A percentile compares a stretch with the other conserved stretches of the same genome.
Evolutionary conservation across 2,797 vertebrate genomes (phyloP).

Genomic region (Sebastes steindachneri): DNA sequence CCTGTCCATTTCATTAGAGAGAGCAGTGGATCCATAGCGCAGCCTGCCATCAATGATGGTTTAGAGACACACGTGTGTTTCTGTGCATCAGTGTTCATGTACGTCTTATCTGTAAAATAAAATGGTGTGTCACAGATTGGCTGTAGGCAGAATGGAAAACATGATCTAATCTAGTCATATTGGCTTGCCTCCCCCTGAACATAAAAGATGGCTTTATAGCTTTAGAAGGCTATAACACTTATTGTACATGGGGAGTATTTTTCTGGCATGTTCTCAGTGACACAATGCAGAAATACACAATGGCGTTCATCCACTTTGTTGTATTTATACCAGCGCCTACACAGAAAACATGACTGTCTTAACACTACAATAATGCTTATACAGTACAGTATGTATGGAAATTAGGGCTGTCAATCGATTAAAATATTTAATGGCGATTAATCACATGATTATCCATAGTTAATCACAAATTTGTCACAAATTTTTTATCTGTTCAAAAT

Average conservation of each 20-base stretch:
- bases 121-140: background rate
- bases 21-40: background rate
- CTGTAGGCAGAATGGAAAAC: slow-evolving; percentile 14
- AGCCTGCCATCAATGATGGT: background rate
- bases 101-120: slow-evolving; percentile 22
- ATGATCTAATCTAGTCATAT: slow-evolving; percentile 20
- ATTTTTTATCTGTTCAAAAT: too few relatives aligned
- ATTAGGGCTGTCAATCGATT: too few relatives aligned
- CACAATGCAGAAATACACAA: background rate
- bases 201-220: slow-evolving; percentile 15
- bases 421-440: too few relatives aligned
- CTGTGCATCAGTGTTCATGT: background rate
- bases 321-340: background rate
- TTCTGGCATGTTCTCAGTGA: slow-evolving; percentile 2
- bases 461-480: too few relatives aligned
- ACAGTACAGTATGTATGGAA: background rate
- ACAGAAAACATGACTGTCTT: background rate
- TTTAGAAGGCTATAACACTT: background rate
- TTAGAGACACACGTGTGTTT: background rate
- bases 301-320: background rate
- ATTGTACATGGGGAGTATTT: background rate
- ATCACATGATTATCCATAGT: too few relatives aligned
- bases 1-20: slow-evolving; percentile 31
- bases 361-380: background rate
- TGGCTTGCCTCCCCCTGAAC: background rate